Evolutionary conservation across 2,888 invertebrate species (phyloP), one percentile per base, ranked within the genome.

Genomic region (Amphipyra tragopoginis): DNA sequence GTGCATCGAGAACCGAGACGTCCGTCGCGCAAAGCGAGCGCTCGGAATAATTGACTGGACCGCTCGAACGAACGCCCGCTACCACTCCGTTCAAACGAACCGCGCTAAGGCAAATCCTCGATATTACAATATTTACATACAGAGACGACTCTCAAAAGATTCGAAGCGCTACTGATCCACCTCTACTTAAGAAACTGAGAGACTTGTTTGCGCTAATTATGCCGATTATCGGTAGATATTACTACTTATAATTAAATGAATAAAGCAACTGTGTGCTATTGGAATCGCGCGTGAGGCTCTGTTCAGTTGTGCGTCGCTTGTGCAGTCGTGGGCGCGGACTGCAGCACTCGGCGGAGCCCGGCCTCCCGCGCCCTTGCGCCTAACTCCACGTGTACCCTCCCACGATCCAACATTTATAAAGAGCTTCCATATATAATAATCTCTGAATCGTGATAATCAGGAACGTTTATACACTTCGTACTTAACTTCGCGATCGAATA

Each of bases 21-120:
- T 81, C 79, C 84, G 85, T 79, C 83, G 79, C 86, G 82, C 81
- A 81, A 79, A 71, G 81, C 84, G 84, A 81, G 85, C 89, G 86
- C 87, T 86, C 89, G 89, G 86, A 87, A 86, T 94, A 94, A 94
- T 94, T 94, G 94, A 94, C 94, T 93, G 93, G 90, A 89, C 88
- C 90, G 85, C 85, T 81, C 83, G 78, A 74, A 73, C 80, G 83
- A 83, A 80, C 84, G 85, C 81, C 81, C 83, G 80, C 80, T 79
- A 77, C 78, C 80, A 79, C 79, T 81, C 88, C 89, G 86, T 86
- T 86, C 86, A 85, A 85, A 86, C 85, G 87, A 90, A 87, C 85
- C 86, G 87, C 89, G 85, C 89, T 91, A 87, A 88, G 88, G 92
- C 93, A 89, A 90, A 90, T 86, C 88, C 86, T 90, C 86, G 85